Percentiles rank a stretch among this genome's conserved stretches.
These are phyloP conservation scores for Pocillopora grandis DNA, from an alignment of 92 coral and sea anemone genomes.

Conservation along the genomic window DNA sequence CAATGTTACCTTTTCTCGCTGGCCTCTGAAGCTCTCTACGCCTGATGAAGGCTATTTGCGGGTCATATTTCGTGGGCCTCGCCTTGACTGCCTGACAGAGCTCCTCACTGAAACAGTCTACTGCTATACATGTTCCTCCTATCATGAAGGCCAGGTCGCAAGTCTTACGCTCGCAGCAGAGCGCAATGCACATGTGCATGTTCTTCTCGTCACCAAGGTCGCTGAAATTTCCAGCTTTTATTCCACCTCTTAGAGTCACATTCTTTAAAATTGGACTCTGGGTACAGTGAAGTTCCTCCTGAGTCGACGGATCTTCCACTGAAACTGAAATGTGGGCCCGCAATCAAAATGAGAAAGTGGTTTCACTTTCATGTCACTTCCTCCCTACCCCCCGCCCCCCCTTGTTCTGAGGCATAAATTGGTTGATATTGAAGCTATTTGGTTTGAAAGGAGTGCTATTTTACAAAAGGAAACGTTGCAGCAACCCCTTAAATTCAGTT, in stretches of 20 bases:
- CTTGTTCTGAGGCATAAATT: background rate
- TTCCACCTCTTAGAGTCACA: conserved; percentile 96
- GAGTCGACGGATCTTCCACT: conserved; percentile 71
- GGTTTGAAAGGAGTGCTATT: too few species aligned
- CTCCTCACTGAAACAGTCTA: conserved; percentile 93
- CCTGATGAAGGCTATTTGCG: conserved; percentile 86
- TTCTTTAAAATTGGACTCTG: conserved; percentile 92
- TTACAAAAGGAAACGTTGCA: too few species aligned
- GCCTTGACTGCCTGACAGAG: conserved; percentile 91
- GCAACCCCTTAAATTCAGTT: too few species aligned
- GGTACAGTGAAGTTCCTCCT: conserved; percentile 91
- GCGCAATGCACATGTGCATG: conserved; percentile 98
- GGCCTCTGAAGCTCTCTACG: conserved; percentile 76
- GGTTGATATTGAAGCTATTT: too few species aligned
- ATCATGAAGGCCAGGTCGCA: conserved; percentile 99
- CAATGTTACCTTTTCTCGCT: conserved; percentile 47
- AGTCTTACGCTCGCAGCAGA: conserved; percentile 87
- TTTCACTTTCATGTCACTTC: too few species aligned
- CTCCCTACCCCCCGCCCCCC: background rate
- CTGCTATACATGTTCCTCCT: conserved; percentile 88
- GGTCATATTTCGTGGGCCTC: conserved; percentile 81
- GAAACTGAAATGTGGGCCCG: conserved; percentile 35
- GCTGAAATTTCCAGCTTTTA: conserved; percentile 90
- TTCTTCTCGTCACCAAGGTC: conserved; percentile 94
- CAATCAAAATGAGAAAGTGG: background rate